Conservation (phyloP, 2,888 invertebrate genomes). For the Trichogramma dendrolimi region DNA sequence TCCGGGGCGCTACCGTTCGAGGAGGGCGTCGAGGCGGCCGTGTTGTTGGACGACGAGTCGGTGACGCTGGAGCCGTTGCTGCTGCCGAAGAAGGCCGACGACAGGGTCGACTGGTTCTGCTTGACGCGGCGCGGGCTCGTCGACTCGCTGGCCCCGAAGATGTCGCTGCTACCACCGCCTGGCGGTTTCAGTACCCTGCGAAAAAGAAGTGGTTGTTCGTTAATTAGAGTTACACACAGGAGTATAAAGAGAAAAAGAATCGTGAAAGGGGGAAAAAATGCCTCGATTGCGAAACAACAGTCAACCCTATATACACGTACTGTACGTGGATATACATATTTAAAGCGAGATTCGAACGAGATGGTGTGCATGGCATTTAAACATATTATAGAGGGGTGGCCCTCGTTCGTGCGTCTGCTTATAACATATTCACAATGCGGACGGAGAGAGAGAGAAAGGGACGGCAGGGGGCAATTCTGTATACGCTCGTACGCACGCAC, state of each 20-base stretch:
- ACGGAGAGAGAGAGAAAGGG: too few relatives aligned
- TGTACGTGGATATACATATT: too few relatives aligned
- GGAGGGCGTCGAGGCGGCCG: conserved; percentile 29
- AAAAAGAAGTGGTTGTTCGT: conserved; percentile 33
- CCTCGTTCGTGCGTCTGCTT: too few relatives aligned
- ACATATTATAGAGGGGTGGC: too few relatives aligned
- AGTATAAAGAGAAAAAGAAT: not conserved
- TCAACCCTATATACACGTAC: too few relatives aligned
- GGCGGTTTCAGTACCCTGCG: conserved; percentile 63
- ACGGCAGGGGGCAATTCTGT: too few relatives aligned
- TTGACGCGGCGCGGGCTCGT: conserved; percentile 47
- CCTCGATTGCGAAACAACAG: not conserved
- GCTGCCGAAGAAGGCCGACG: conserved; percentile 48
- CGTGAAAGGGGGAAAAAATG: not conserved
- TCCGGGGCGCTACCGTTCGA: conserved; percentile 42
- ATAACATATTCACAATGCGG: too few relatives aligned
- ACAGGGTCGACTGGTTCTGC: conserved; percentile 42
- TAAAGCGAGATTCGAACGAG: too few relatives aligned
- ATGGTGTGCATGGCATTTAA: too few relatives aligned
- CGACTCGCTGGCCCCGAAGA: conserved; percentile 50
- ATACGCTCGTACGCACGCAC: not conserved
- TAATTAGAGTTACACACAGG: not conserved
- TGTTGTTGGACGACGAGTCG: conserved; percentile 44
- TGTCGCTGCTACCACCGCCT: conserved; percentile 62
- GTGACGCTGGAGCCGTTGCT: conserved; percentile 3